Base-by-base conservation (phyloP, 2,113 vertebrate species). In the Madoqua kirkii region DNA sequence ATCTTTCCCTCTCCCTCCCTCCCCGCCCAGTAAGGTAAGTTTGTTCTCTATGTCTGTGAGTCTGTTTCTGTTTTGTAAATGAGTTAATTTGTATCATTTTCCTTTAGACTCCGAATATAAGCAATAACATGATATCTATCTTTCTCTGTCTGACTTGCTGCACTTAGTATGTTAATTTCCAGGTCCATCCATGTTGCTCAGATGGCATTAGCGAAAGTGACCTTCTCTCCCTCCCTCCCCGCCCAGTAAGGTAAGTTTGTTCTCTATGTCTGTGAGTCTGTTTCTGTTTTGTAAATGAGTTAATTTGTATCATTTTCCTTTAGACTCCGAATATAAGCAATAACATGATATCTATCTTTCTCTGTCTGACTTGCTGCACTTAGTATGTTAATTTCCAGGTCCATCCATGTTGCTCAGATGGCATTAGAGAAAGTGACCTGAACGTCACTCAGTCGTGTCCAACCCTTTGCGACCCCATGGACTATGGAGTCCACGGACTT, bases 361-460 rank as follows among this genome's bases (percentile, higher is more conserved):
- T 43, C 36, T 74, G 21, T 74, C n/a, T 27, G 36, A 25, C 71
- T 76, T 76, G 36, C 23, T 43, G 36, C 36, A 6, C 21, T 25
- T 76, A 14, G 71, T 14, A 43, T 7, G 23, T 25, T 43, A 25
- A 43, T 43, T 10, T 14, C 14, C 71, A 14, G 23, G 36, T 76
- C 21, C 36, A 13, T 14, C 13, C 23, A 76, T 3, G 71, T 76
- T 76, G 71, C 36, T 74, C 67, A 74, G 71, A 25, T 14, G 6
- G 71, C 71, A 25, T 74, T 21, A 71, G n/a, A 6, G 67, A 71
- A 21, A 71, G n/a, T 23, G n/a, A 23, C 21, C 17, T 40, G 67
- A 36, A 36, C 0, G 10, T 23, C 9, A 0, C n/a, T 71, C 64
- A 36, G 67, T 21, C 3, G 5, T 12, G 67, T 36, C n/a, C 0